Percentiles rank a stretch among this genome's conserved stretches.
phyloP scores from a whole-genome alignment of 1,140 invertebrate genomes.

The Bombus waltoni region DNA sequence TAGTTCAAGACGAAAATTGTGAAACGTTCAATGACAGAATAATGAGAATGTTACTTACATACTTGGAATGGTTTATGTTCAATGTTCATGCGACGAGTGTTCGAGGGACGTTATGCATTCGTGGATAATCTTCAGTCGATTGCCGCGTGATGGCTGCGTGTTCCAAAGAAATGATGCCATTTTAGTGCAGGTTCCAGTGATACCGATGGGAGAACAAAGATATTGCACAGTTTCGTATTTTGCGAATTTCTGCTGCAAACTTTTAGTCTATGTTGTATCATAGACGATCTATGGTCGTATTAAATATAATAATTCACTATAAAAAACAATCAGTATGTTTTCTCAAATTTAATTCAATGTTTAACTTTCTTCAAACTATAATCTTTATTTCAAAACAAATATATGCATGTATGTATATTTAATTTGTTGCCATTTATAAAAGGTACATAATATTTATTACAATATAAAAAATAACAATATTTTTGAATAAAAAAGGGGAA shows the following conservation, averaged over 20 bases:
- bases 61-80: neutral
- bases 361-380: neutral
- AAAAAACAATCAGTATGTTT: neutral
- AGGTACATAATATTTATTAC: neutral
- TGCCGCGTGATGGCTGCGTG: conserved; percentile 57
- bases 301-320: neutral
- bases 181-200: conserved; percentile 25
- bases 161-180: conserved; percentile 7
- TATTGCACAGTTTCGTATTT: neutral
- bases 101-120: neutral
- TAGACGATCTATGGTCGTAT: too few species aligned
- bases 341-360: neutral
- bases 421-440: too few species aligned
- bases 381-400: neutral
- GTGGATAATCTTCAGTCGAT: conserved; percentile 55
- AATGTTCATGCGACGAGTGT: neutral
- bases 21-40: conserved; percentile 1
- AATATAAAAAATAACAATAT: neutral
- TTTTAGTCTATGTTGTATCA: neutral
- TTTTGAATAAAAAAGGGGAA: too few species aligned
- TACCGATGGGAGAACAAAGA: conserved; percentile 18
- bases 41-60: neutral
- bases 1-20: neutral
- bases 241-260: neutral
- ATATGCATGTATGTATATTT: neutral